These are phyloP conservation scores for Schizopygopsis pylzovi DNA, from an alignment of 2,797 vertebrate species.

Conservation along the genomic window DNA sequence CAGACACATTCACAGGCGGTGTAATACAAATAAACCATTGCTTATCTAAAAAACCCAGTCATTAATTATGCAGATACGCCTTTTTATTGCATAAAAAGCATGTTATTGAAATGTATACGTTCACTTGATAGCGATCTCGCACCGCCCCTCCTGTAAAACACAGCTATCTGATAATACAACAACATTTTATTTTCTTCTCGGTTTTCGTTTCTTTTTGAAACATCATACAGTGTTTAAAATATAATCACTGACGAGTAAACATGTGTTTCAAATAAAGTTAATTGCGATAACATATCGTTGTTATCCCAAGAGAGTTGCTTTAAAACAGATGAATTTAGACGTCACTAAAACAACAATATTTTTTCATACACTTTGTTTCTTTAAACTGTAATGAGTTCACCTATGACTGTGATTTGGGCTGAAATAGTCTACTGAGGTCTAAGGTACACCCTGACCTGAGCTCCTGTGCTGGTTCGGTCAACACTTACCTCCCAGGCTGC, in stretches of 20 bases:
- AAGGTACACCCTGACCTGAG: not conserved
- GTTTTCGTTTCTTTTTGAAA: not conserved
- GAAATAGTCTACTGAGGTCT: not conserved
- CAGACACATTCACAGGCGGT: conserved; percentile 26
- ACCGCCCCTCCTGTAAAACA: conserved; percentile 21
- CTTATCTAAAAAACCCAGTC: not conserved
- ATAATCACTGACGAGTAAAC: not conserved
- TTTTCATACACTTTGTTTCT: not conserved
- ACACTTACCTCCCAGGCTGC: conserved; percentile 55
- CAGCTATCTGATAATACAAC: conserved; percentile 14
- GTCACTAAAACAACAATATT: no score
- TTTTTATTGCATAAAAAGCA: conserved; percentile 4
- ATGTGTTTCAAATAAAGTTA: not conserved
- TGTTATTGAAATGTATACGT: conserved; percentile 31
- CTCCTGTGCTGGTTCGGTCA: not conserved
- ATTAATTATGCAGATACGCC: conserved; percentile 20
- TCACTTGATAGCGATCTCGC: conserved; percentile 16
- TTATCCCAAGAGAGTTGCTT: not conserved
- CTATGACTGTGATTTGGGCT: not conserved
- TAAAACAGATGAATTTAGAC: not conserved
- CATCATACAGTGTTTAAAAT: not conserved
- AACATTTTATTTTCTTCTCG: not conserved
- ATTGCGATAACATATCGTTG: not conserved
- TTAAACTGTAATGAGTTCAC: not conserved
- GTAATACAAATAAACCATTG: conserved; percentile 22